Evolutionary conservation across 2,888 invertebrate species (phyloP).

Genomic region (Drosophila subquinaria): DNA sequence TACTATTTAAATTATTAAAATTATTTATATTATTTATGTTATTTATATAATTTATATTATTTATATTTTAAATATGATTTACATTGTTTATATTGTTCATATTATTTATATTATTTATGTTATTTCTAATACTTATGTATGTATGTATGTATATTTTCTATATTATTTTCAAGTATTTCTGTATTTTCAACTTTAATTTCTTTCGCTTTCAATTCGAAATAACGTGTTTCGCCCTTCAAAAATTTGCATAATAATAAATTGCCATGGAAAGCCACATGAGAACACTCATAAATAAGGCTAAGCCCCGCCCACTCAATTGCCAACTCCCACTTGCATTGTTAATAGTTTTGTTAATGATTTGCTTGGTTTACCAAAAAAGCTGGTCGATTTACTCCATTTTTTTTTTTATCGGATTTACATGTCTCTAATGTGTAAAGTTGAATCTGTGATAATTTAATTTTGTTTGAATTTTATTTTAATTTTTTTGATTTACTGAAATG

Average conservation of each 20-base stretch:
- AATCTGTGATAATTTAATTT: constrained; percentile 60
- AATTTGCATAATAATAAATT: constrained; percentile 28
- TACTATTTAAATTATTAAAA: too few relatives aligned
- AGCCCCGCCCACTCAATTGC: not conserved
- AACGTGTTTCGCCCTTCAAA: not conserved
- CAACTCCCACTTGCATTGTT: constrained; percentile 35
- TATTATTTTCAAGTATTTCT: not conserved
- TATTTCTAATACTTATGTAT: too few relatives aligned
- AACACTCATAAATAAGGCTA: constrained; percentile 39
- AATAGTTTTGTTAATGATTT: constrained; percentile 69
- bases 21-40: too few relatives aligned
- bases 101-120: too few relatives aligned
- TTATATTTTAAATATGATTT: too few relatives aligned
- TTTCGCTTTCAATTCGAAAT: not conserved
- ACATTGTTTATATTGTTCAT: too few relatives aligned
- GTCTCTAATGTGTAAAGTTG: constrained; percentile 51
- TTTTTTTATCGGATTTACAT: constrained; percentile 35
- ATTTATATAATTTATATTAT: too few relatives aligned
- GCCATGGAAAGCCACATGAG: constrained; percentile 28
- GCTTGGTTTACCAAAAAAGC: constrained; percentile 58
- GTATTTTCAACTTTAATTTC: not conserved
- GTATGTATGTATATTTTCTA: too few relatives aligned
- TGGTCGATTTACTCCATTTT: constrained; percentile 30
- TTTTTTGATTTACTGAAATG: constrained; percentile 12
- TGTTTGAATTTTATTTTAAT: constrained; percentile 37